A percentile compares a stretch with the other conserved stretches of the same genome.
These are phyloP conservation scores for Campodea augens DNA, from an alignment of 1,140 invertebrate genomes.

Conservation along the genomic window DNA sequence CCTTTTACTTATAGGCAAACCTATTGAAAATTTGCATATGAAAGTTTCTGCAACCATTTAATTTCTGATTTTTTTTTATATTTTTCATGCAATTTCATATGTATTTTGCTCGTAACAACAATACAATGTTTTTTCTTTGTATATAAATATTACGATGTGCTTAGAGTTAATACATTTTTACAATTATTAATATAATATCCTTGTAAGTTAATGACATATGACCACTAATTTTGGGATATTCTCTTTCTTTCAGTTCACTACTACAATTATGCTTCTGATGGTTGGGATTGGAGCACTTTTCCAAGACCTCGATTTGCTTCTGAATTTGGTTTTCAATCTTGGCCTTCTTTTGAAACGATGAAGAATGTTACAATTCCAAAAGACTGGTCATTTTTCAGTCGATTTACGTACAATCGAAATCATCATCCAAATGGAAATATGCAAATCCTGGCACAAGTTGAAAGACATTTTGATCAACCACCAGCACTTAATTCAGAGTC, in stretches of 20 bases:
- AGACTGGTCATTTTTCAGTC: constrained; percentile 39
- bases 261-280: constrained; percentile 68
- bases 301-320: constrained; percentile 71
- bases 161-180: too few species aligned
- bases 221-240: too few species aligned
- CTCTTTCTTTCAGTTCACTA: constrained; percentile 86
- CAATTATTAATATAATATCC: too few species aligned
- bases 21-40: too few species aligned
- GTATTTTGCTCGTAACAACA: too few species aligned
- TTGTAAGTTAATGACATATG: too few species aligned
- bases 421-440: constrained; percentile 53
- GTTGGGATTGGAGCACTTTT: constrained; percentile 58
- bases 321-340: constrained; percentile 88
- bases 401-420: constrained; percentile 52
- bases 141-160: too few species aligned
- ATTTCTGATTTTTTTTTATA: too few species aligned
- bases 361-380: constrained; percentile 24
- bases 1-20: too few species aligned
- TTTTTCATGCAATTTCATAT: too few species aligned
- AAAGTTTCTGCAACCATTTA: not conserved
- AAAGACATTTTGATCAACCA: constrained; percentile 35
- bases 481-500: too few species aligned
- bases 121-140: too few species aligned
- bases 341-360: constrained; percentile 47
- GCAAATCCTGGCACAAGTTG: constrained; percentile 36